Percentiles rank a stretch among this genome's conserved stretches.
Conservation (phyloP, 2,888 invertebrate genomes). For the Spodoptera exigua region DNA sequence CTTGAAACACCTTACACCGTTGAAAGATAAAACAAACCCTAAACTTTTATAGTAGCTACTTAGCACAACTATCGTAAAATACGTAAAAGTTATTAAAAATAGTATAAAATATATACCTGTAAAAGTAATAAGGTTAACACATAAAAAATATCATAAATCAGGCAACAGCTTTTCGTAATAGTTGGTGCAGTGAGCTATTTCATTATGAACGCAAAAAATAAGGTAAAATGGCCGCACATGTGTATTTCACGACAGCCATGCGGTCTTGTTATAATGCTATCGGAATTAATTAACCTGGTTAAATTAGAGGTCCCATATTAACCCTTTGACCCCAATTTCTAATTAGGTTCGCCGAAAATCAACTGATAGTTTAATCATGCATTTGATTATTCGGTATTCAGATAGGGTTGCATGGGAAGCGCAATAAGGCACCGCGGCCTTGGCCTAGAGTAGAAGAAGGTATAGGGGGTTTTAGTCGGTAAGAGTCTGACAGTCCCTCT, state of each 20-base stretch:
- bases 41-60: too few relatives aligned
- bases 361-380: constrained; percentile 31
- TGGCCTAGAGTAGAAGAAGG: too few relatives aligned
- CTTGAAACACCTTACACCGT: too few relatives aligned
- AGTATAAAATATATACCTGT: too few relatives aligned
- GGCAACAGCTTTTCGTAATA: constrained; percentile 19
- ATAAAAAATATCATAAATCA: constrained; percentile 26
- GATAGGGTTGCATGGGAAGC: background rate
- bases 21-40: too few relatives aligned
- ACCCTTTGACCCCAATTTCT: constrained; percentile 11
- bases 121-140: background rate
- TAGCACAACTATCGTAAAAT: too few relatives aligned
- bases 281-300: constrained; percentile 37
- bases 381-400: constrained; percentile 18
- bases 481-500: too few relatives aligned
- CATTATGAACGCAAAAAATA: constrained; percentile 8
- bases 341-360: constrained; percentile 18
- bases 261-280: constrained; percentile 36
- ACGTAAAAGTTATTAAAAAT: too few relatives aligned
- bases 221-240: constrained; percentile 16
- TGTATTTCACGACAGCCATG: constrained; percentile 18
- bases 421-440: too few relatives aligned
- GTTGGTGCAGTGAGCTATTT: constrained; percentile 4
- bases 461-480: too few relatives aligned
- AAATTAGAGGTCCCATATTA: constrained; percentile 25